Base-by-base conservation (phyloP, 2,888 invertebrate species). In the Salpingus planirostris region DNA sequence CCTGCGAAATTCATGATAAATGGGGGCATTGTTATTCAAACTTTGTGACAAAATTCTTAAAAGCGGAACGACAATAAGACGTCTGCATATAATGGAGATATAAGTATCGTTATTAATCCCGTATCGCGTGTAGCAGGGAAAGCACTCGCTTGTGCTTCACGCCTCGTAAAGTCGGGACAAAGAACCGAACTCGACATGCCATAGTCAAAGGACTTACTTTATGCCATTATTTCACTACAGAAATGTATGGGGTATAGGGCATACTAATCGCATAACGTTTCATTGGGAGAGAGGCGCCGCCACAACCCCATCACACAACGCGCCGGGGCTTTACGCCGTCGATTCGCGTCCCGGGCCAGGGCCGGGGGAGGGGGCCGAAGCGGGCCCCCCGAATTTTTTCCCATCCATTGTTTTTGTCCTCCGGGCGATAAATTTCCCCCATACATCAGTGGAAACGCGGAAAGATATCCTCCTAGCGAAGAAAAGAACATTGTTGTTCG, bases 81-180 rank as follows among this genome's bases (percentile, higher is more conserved):
- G 48, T 43, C 47, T 46, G 44, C 46, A 45, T 47, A 49, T 52
- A 53, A 52, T 52, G 50, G 51, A 49, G 51, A 49, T 49, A 49
- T 49, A 52, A 53, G 53, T 52, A 50, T 50, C 49, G 48, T 50
- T 52, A 53, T 53, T 53, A 53, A 53, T 53, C 46, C 48, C 42
- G 43, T 47, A 49, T 49, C 47, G 46, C 47, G 41, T 44, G 44
- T 44, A 43, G 42, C 43, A 42, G 36, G 25, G 34, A 38, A 37
- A 38, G 43, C 49, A 44, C 44, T 45, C 44, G 46, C 49, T 46
- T 46, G 46, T 40, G 46, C 49, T 55, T 54, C 50, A 50, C 55
- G 54, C 54, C 51, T 55, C 50, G 51, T 46, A 47, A 50, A 52
- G 41, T 43, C 47, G 36, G 46, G 47, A 55, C 55, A 55, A 54